Base-by-base conservation (phyloP, 1,140 invertebrate genomes). In the Tetragonula clypearis region DNA sequence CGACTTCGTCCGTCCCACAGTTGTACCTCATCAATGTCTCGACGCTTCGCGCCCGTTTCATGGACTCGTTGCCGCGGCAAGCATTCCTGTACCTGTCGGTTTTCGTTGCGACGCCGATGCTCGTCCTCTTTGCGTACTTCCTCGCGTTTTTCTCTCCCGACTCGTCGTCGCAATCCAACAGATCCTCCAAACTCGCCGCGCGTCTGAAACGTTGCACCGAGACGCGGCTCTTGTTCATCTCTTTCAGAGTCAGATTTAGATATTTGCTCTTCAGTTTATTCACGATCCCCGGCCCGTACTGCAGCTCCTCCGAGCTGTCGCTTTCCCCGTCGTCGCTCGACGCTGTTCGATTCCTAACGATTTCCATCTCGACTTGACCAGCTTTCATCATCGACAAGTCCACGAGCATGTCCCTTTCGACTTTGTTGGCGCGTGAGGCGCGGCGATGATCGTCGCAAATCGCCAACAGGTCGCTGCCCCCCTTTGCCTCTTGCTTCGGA, bases 271-370 rank as follows among this genome's bases (percentile, higher is more conserved):
- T 97, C 69, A 98, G 95, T 91, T 97, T 97, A 88, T 97, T 98
- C 9, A 99, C 98, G 90, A 99, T 98, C 14, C 98, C 98, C 17
- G 98, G 98, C 0, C 98, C 98, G 95, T 99, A 99, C 88, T 97
- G 97, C 30, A 98, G 93, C 91, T 98, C 98, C 94, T 98, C 97
- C 77, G 95, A 96, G 85, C 95, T 96, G 90, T 96, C 96, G 78
- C 96, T 96, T 74, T 96, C 95, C 79, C 92, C 93, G 74, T 94
- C 93, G 85, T 95, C 92, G 87, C 73, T 0, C 2, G 23, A 62
- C 3, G 72, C 74, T 19, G 41, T 8, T 9, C 77, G 82, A 60
- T 88, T 86, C 41, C 73, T 35, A 69, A 49, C 23, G 35, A 74
- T 77, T 55, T 84, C 73, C 53, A n/a, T 35, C 8, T 17, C 77